Evolutionary conservation across 1,140 invertebrate genomes (phyloP), one percentile per base, ranked within the genome.

Genomic region (Delia radicum): DNA sequence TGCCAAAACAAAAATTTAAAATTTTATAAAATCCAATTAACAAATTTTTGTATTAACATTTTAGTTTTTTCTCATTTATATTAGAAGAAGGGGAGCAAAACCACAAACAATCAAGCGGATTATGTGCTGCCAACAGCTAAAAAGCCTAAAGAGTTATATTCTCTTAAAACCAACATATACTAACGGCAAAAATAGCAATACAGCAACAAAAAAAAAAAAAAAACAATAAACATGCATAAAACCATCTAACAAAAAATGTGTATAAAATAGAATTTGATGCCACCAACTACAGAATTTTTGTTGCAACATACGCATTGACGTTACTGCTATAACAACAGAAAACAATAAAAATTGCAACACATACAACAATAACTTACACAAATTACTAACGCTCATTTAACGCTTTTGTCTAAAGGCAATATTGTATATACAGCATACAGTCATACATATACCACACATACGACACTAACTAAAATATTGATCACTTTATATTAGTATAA

Each of bases 361-460:
- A 42, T 15, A 48, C 42, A 55, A 24, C n/a, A 21, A 21, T 21
- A 55, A 55, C 48, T 21, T 1, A 21, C 21, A 21, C 48, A 55
- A 21, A 55, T 55, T 55, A 55, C 48, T 55, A 21, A 55, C 48
- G 48, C 48, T 55, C 48, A 55, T 55, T 55, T 55, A 55, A 55
- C 48, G 48, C 48, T 55, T 55, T 55, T 55, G 48, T 55, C 48
- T 24, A 55, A 55, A 55, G 48, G 48, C 48, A 55, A 55, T 55
- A 55, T 21, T 55, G 48, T 55, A n/a, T 55, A 55, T 55, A 21
- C 5, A 18, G 10, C 37, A 42, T 15, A 42, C 37, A 33, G 13
- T 33, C 13, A 33, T 33, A 33, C 33, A 33, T 12, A 33, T n/a
- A n/a, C n/a, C n/a, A n/a, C n/a, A n/a, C n/a, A n/a, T n/a, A n/a